Base-by-base conservation (phyloP, 2,888 invertebrate species). In the Caenorhabditis sp. region DNA sequence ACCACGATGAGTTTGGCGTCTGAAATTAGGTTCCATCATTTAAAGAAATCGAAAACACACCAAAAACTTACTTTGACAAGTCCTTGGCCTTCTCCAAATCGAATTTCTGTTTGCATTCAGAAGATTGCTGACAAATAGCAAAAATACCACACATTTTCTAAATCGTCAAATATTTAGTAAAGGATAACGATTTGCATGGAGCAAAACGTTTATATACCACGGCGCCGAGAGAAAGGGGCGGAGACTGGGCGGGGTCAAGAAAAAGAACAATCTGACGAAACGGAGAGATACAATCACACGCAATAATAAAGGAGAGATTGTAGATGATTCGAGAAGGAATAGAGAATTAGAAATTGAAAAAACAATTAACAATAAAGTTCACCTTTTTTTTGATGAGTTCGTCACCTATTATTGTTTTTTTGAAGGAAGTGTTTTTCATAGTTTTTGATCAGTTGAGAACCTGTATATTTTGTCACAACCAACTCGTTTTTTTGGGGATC, bases 141-240 rank as follows among this genome's bases (percentile, higher is more conserved):
- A 86, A 84, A 59, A 86, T 83, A 66, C 86, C 86, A 75, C 86
- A 86, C 86, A 86, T 86, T 63, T 52, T 53, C 26, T n/a, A 36
- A 62, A 53, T 8, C 20, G 38, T 23, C 43, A 31, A 53, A 58
- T 60, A 62, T 62, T 59, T 53, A 52, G 56, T 26, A 7, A 4
- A 60, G 53, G 56, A 26, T 67, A 59, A 63, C 59, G 27, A 56
- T 56, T 58, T 59, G 57, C 21, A 57, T 67, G 38, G 67, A 63
- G 63, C 70, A 17, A 7, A 43, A 4, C 66, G 60, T 60, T 71
- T 71, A 56, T 71, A 71, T 66, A 58, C 23, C 43, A 67, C 63
- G 58, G 61, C 57, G 56, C 63, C 49, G 36, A 43, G 59, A 43
- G 38, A 56, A 63, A 57, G 36, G 71, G 63, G 67, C 63, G 72